Evolutionary conservation across 2,113 vertebrate genomes (phyloP).

Genomic region (Neomonachus schauinslandi): DNA sequence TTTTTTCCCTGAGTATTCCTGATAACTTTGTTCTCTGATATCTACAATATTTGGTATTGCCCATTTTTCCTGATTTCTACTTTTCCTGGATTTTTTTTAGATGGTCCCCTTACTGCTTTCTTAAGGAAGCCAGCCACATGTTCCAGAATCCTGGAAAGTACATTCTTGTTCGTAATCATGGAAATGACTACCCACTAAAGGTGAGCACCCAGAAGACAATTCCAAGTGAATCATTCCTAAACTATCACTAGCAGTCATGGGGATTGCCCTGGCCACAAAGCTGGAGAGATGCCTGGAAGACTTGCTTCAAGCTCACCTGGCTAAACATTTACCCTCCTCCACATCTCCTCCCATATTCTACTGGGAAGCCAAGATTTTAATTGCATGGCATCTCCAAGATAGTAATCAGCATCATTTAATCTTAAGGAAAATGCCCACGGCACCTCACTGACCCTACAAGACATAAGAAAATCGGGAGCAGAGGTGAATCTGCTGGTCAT

Average conservation of each 20-base stretch:
- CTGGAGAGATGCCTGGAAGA: not conserved
- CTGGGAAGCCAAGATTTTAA: not conserved
- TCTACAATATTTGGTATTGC: not conserved
- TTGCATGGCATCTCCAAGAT: not conserved
- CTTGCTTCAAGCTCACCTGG: not conserved
- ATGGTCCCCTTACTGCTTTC: not conserved
- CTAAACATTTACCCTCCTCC: not conserved
- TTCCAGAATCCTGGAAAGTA: not conserved
- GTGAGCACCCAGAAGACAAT: not conserved
- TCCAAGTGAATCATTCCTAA: not conserved
- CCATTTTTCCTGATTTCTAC: not conserved
- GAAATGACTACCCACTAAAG: not conserved
- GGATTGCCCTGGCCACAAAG: not conserved
- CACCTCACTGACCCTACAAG: not conserved
- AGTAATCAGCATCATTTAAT: not conserved
- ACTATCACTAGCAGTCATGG: not conserved
- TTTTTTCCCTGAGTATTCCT: not conserved
- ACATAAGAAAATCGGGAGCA: not conserved
- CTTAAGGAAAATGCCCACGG: not conserved
- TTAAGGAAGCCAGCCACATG: not conserved
- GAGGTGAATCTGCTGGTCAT: not conserved
- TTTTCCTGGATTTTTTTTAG: not conserved
- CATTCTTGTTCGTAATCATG: not conserved
- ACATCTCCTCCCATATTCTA: not conserved
- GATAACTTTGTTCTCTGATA: not conserved